phyloP scores from a whole-genome alignment of 2,113 vertebrate species.

The Salvator merianae region DNA sequence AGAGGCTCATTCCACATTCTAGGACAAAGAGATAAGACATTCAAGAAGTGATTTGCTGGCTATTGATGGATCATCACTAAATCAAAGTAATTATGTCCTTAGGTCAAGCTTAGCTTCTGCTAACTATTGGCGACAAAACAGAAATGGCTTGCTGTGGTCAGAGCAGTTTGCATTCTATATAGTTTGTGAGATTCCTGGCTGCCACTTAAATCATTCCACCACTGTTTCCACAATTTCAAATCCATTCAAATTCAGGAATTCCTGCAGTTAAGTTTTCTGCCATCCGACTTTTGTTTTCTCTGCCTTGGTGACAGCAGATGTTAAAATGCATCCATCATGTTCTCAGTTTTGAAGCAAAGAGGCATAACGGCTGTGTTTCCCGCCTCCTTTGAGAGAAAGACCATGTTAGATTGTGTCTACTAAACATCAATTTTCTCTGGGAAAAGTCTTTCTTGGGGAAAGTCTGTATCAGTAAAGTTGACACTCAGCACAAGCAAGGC shows the following conservation, averaged over 20 bases:
- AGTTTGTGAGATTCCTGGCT: not conserved
- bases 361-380: not conserved
- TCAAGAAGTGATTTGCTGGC: too few relatives aligned
- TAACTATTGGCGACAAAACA: not conserved
- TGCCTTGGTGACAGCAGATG: too few relatives aligned
- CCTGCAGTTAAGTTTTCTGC: not conserved
- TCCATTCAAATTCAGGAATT: not conserved
- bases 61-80: too few relatives aligned
- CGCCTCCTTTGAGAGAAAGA: not conserved
- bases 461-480: not conserved
- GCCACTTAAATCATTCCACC: not conserved
- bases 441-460: too few relatives aligned
- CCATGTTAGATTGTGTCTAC: not conserved
- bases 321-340: not conserved
- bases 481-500: not conserved
- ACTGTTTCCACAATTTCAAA: not conserved
- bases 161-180: not conserved
- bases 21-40: not conserved
- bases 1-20: not conserved
- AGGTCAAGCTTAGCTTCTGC: too few relatives aligned
- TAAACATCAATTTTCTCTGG: not conserved
- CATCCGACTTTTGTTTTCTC: conserved; percentile 1
- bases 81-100: too few relatives aligned
- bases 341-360: not conserved
- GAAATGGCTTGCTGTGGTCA: too few relatives aligned